These are phyloP conservation scores for Cathartes aura DNA, from an alignment of 2,113 vertebrate species.

Conservation along the genomic window DNA sequence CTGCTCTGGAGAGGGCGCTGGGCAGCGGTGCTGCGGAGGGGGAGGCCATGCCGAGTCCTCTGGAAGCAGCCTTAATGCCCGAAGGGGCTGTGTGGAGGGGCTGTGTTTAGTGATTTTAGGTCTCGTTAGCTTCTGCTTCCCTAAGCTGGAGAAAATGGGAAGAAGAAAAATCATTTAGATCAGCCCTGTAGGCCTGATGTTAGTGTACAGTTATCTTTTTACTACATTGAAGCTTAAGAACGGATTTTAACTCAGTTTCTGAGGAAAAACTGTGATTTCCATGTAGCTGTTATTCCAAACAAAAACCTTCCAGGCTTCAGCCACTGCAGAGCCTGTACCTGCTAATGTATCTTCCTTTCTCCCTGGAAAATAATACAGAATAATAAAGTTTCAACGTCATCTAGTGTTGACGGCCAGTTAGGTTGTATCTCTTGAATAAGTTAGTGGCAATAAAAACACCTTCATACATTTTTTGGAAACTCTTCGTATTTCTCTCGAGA, in stretches of 20 bases:
- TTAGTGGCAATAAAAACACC: neutral
- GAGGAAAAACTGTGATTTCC: neutral
- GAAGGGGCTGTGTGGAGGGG: rapidly evolving
- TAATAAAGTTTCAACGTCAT: neutral
- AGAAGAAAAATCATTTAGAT: neutral
- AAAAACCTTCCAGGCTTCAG: neutral
- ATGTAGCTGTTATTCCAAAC: neutral
- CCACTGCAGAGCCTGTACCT: neutral
- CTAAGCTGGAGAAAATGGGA: neutral
- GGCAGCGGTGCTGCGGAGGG: too few relatives aligned
- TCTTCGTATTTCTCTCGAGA: neutral
- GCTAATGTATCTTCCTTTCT: neutral
- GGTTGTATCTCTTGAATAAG: neutral
- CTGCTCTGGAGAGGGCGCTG: too few relatives aligned
- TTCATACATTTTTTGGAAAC: neutral
- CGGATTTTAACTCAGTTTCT: neutral
- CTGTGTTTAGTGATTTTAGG: too few relatives aligned
- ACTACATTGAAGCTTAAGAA: neutral
- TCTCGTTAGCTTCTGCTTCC: neutral
- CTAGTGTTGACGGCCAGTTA: neutral
- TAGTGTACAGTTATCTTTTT: neutral
- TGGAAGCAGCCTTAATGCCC: neutral
- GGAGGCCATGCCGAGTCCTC: rapidly evolving
- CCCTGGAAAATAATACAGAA: neutral
- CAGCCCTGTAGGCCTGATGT: neutral